Percentiles rank a stretch among this genome's conserved stretches.
phyloP scores from a whole-genome alignment of 2,113 vertebrate genomes.

The Lepus americanus region DNA sequence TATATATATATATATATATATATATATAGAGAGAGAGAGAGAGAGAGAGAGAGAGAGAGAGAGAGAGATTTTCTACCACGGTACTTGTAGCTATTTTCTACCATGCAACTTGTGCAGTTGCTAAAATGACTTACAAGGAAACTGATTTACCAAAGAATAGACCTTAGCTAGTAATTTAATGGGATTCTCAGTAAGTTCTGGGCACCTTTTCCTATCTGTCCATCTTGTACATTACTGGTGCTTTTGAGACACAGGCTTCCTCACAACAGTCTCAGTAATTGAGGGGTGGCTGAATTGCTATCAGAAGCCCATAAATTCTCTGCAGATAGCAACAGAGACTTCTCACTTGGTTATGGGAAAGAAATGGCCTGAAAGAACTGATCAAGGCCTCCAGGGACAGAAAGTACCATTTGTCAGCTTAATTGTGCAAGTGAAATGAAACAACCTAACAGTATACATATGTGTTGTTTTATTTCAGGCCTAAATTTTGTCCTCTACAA shows the following conservation, averaged over 20 bases:
- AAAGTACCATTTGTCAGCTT: constrained; percentile 39
- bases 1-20: too few species aligned
- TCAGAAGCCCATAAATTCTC: constrained; percentile 61
- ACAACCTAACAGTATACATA: background rate
- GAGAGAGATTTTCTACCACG: background rate
- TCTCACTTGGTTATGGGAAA: constrained; percentile 57
- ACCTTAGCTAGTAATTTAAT: constrained; percentile 17
- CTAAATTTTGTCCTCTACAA: constrained; percentile 45
- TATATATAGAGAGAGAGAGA: too few species aligned
- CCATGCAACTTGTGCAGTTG: background rate
- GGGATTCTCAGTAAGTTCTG: constrained; percentile 36
- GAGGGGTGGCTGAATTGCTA: constrained; percentile 70
- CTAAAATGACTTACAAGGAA: constrained; percentile 58
- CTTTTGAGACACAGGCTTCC: constrained; percentile 41
- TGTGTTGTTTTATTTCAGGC: constrained; percentile 32
- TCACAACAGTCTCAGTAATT: constrained; percentile 54
- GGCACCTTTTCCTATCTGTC: constrained; percentile 20
- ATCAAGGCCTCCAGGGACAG: constrained; percentile 1
- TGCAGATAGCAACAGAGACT: constrained; percentile 35
- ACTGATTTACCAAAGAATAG: constrained; percentile 25
- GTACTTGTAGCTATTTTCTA: background rate
- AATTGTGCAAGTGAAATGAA: constrained; percentile 59
- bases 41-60: too few species aligned
- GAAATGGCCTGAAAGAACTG: constrained; percentile 59
- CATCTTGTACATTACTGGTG: constrained; percentile 41